phyloP scores from a whole-genome alignment of 2,113 vertebrate genomes.

The Vulpes vulpes region DNA sequence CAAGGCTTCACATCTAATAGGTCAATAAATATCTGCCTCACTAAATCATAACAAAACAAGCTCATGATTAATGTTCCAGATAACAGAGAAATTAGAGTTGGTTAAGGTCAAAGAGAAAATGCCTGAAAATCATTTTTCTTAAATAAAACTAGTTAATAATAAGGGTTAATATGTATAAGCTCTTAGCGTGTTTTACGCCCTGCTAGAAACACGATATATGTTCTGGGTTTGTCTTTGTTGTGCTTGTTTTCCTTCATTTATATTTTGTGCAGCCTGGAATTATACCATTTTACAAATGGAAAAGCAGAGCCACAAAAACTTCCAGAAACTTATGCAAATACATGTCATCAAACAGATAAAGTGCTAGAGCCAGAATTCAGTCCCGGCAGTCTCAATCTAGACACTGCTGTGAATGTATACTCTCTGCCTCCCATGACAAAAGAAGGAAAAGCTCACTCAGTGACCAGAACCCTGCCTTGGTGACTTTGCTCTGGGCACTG shows the following conservation, averaged over 20 bases:
- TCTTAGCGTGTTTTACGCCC: neutral
- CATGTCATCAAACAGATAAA: neutral
- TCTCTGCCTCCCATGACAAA: neutral
- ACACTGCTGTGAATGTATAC: neutral
- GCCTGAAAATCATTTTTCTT: neutral
- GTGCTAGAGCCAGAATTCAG: neutral
- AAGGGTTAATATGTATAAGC: neutral
- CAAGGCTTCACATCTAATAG: constrained; percentile 17
- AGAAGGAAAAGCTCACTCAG: neutral
- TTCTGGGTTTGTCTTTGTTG: neutral
- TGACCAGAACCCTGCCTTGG: rapidly evolving
- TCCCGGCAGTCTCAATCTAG: too few species aligned
- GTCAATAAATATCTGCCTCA: constrained; percentile 50
- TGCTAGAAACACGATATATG: neutral
- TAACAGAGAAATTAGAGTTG: neutral
- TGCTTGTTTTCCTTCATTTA: neutral
- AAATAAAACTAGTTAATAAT: neutral
- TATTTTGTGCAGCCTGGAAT: neutral
- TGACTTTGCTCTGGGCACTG: neutral
- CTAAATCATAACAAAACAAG: neutral
- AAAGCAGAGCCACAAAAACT: neutral
- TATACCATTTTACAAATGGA: neutral
- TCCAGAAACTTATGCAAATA: neutral
- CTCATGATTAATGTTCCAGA: neutral
- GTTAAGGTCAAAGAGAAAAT: neutral